Evolutionary conservation across 2,113 vertebrate genomes (phyloP).

Genomic region (Vombatus ursinus): DNA sequence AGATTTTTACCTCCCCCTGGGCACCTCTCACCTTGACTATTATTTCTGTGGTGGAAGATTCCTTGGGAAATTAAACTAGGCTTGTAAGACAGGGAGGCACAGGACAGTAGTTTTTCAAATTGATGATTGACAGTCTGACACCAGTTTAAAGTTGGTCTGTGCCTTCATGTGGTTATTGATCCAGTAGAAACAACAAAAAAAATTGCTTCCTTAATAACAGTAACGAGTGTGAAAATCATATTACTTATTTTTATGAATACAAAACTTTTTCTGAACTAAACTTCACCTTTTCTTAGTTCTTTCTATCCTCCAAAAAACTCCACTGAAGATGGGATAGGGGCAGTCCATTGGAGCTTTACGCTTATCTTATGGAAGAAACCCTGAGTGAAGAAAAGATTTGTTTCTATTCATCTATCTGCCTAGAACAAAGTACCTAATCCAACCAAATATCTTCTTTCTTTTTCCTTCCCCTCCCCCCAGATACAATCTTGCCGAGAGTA

Average conservation of each 20-base stretch:
- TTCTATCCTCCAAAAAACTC: not conserved
- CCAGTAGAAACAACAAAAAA: not conserved
- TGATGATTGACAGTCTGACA: conserved; percentile 37
- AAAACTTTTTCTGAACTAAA: conserved; percentile 4
- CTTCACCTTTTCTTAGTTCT: not conserved
- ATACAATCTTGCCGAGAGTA: not conserved
- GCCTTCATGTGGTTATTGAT: not conserved
- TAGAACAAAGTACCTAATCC: not conserved
- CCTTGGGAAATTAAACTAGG: not conserved
- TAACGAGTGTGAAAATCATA: conserved; percentile 52
- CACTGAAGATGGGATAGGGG: not conserved
- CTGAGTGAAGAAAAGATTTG: not conserved
- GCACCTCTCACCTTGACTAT: not conserved
- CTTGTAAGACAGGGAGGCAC: not conserved
- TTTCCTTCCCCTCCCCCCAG: not conserved
- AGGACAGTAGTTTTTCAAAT: conserved; percentile 40
- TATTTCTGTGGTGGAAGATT: not conserved
- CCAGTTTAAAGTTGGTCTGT: conserved; percentile 58
- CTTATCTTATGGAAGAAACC: not conserved
- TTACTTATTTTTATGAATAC: not conserved
- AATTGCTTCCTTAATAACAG: not conserved
- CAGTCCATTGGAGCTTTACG: not conserved
- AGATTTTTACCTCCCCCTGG: not conserved
- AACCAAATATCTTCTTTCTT: not conserved
- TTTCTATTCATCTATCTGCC: not conserved